Conservation (phyloP, 1,140 invertebrate genomes). For the Hestina assimilis region DNA sequence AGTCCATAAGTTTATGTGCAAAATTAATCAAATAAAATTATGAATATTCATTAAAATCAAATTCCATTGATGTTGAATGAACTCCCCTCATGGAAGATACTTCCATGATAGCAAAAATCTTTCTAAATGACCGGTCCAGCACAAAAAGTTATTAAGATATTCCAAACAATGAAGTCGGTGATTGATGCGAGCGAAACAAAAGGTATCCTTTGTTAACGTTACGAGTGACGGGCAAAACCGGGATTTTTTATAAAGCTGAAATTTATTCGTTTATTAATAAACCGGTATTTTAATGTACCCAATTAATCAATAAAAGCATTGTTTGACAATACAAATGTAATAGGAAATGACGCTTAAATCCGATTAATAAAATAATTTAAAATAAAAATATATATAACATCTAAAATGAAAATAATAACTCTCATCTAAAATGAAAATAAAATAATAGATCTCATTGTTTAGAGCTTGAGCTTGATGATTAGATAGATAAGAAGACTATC, state of each 20-base stretch:
- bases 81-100: constrained; percentile 19
- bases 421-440: too few relatives aligned
- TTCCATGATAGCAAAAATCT: constrained; percentile 49
- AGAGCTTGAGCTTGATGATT: not conserved
- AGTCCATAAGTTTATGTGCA: constrained; percentile 31
- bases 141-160: constrained; percentile 76
- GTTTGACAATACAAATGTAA: too few relatives aligned
- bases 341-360: not conserved
- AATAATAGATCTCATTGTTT: constrained; percentile 5
- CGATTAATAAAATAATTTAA: not conserved
- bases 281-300: constrained; percentile 61
- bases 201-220: constrained; percentile 51
- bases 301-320: constrained; percentile 57
- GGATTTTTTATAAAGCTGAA: constrained; percentile 41
- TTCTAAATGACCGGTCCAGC: constrained; percentile 69
- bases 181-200: constrained; percentile 72
- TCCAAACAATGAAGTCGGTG: constrained; percentile 60
- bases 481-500: constrained; percentile 10
- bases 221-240: constrained; percentile 41
- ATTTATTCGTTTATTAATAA: constrained; percentile 67
- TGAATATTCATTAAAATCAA: constrained; percentile 24
- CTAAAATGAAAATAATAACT: not conserved
- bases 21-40: constrained; percentile 2
- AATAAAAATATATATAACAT: not conserved
- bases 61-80: constrained; percentile 49